Evolutionary conservation across 1,140 invertebrate genomes (phyloP).

Genomic region (Bombus waltoni): DNA sequence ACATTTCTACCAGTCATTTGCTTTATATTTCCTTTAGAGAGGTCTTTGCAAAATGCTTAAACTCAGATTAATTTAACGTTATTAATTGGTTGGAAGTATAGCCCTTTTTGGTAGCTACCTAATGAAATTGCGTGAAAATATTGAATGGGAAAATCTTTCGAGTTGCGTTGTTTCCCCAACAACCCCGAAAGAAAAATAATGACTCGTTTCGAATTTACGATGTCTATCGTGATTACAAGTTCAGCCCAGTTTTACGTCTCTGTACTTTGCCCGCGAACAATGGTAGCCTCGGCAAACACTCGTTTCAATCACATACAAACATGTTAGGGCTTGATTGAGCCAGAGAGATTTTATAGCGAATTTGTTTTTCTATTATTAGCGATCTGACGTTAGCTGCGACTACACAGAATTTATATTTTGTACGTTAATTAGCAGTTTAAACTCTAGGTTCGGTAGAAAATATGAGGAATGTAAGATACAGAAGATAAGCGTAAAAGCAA

Average conservation of each 20-base stretch:
- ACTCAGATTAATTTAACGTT: background rate
- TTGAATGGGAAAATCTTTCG: background rate
- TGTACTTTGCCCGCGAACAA: slow-evolving; percentile 1
- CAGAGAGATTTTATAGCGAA: background rate
- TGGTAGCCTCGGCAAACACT: background rate
- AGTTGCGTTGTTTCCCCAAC: no score
- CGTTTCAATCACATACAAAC: slow-evolving; percentile 16
- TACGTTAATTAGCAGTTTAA: background rate
- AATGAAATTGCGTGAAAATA: slow-evolving; percentile 13
- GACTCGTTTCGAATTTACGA: slow-evolving; percentile 29
- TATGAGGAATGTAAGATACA: background rate
- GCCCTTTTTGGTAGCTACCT: background rate
- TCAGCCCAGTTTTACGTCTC: slow-evolving; percentile 10
- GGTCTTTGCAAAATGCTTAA: background rate
- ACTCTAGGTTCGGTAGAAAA: background rate
- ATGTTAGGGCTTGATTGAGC: background rate
- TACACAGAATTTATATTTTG: no score
- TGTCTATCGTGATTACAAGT: slow-evolving; percentile 23
- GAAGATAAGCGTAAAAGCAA: background rate
- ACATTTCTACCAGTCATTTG: background rate
- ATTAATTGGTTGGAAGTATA: background rate
- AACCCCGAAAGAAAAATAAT: slow-evolving; percentile 10
- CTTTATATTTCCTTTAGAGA: background rate
- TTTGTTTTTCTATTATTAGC: background rate
- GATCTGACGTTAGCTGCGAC: background rate